A percentile compares a stretch with the other conserved stretches of the same genome.
These are phyloP conservation scores for Drymonia ruficornis DNA, from an alignment of 2,888 invertebrate genomes.

Conservation along the genomic window DNA sequence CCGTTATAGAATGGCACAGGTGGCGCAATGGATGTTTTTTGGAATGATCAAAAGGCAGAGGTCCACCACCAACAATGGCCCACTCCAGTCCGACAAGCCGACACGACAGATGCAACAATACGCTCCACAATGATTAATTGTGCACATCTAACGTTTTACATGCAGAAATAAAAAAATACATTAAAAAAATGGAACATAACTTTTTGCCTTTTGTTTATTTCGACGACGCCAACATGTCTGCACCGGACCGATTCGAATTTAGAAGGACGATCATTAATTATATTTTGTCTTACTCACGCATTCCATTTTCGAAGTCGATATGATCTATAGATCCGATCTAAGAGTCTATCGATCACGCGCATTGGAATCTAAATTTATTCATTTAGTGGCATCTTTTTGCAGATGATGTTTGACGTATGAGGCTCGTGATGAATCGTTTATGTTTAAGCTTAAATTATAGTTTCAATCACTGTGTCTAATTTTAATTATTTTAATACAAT, in stretches of 20 bases:
- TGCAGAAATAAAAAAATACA: constrained; percentile 62
- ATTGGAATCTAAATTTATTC: constrained; percentile 81
- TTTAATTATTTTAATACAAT: constrained; percentile 40
- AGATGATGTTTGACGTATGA: constrained; percentile 68
- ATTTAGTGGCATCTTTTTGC: constrained; percentile 82
- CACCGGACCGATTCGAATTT: constrained; percentile 82
- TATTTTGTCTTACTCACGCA: constrained; percentile 85
- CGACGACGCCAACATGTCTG: constrained; percentile 83
- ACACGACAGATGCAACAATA: constrained; percentile 80
- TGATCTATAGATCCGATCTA: constrained; percentile 84
- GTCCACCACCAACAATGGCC: constrained; percentile 67
- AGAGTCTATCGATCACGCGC: constrained; percentile 81
- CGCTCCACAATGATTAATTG: constrained; percentile 75
- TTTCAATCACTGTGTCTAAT: constrained; percentile 61
- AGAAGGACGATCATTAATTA: constrained; percentile 81
- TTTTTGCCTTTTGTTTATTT: constrained; percentile 81
- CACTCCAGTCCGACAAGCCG: constrained; percentile 62
- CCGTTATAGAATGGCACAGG: constrained; percentile 61
- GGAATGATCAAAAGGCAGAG: constrained; percentile 59
- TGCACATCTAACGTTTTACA: constrained; percentile 72
- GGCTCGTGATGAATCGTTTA: constrained; percentile 58
- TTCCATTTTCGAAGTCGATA: constrained; percentile 81
- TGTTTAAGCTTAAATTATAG: constrained; percentile 56
- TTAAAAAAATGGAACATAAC: constrained; percentile 64
- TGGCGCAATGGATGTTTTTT: constrained; percentile 64